Base-by-base conservation (phyloP, 2,113 vertebrate genomes). In the Erythrolamprus reginae region DNA sequence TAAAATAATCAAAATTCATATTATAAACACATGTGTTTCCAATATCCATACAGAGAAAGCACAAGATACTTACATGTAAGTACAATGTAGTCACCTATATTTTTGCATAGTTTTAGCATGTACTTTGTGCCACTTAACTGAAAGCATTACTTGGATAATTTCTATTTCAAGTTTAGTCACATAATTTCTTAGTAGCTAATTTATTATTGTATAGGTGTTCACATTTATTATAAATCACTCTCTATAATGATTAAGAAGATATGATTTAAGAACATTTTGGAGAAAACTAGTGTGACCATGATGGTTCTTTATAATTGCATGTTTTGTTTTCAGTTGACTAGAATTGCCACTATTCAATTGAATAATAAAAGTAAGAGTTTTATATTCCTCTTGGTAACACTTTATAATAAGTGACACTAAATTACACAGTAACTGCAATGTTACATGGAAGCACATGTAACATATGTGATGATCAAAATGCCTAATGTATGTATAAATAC, bases 401-500 rank as follows among this genome's bases (percentile, higher is more conserved):
- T 97, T 98, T 97, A 97, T 96, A 97, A 88, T 97, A 98, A 98
- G 97, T 98, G 97, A 97, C 97, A 98, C 97, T 97, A 97, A 97
- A 97, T 97, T 96, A 97, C 97, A 98, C 97, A 94, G 96, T 95
- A 97, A 98, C 97, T 96, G 96, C 95, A 97, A 97, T 97, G 97
- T 97, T 97, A 98, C 97, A 98, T 96, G 97, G 97, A 97, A 97
- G 97, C 97, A 95, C 96, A 97, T 96, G 96, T 96, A 97, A 96
- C 96, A 96, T 94, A 95, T 97, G 95, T 96, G 96, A 95, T 95
- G 95, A 92, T 95, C 91, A 93, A 96, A 90, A 96, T 92, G 96
- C 95, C 95, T 96, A 96, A 96, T 97, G 96, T 96, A 97, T 97
- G 95, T 95, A 95, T 97, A 96, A 92, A 96, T 96, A 97, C 95